Conservation (phyloP, 2,113 vertebrate species). For the Typhlomys cinereus region DNA sequence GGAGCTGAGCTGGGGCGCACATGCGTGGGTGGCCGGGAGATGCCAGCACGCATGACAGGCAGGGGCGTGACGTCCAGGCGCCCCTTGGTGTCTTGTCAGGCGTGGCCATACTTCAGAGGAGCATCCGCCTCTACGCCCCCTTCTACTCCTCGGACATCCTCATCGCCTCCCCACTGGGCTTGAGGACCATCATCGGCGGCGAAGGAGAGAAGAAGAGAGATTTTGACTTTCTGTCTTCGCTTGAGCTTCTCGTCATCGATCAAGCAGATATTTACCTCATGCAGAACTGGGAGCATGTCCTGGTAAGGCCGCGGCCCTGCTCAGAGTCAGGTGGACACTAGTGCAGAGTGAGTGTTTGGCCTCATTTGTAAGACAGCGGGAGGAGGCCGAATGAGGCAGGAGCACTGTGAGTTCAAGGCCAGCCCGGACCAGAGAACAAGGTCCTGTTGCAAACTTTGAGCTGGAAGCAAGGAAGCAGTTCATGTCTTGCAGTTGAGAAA, state of each 20-base stretch:
- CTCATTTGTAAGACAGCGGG: not conserved
- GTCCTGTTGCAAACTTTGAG: not conserved
- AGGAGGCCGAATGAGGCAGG: not conserved
- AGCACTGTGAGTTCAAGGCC: not conserved
- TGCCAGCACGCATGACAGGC: not conserved
- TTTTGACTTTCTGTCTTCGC: conserved; percentile 95
- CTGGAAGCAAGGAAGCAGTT: not conserved
- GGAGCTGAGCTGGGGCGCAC: too few species aligned
- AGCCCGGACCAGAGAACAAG: not conserved
- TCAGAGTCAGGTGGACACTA: not conserved
- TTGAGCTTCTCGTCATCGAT: conserved; percentile 96
- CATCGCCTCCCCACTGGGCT: conserved; percentile 94
- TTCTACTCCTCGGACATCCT: conserved; percentile 99
- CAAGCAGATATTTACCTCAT: conserved; percentile 97
- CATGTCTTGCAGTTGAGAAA: not conserved
- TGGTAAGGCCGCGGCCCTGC: conserved; percentile 84
- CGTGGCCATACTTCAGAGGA: conserved; percentile 91
- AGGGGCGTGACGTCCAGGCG: not conserved
- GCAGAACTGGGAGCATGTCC: conserved; percentile 99
- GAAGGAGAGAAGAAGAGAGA: conserved; percentile 95
- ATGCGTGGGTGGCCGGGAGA: too few species aligned
- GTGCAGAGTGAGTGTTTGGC: not conserved
- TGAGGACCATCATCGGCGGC: conserved; percentile 93
- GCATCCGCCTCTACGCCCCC: conserved; percentile 94
- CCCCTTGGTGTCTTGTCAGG: conserved; percentile 81